Conservation (phyloP, 2,113 vertebrate genomes). For the Pseudorhombus dupliciocellatus region DNA sequence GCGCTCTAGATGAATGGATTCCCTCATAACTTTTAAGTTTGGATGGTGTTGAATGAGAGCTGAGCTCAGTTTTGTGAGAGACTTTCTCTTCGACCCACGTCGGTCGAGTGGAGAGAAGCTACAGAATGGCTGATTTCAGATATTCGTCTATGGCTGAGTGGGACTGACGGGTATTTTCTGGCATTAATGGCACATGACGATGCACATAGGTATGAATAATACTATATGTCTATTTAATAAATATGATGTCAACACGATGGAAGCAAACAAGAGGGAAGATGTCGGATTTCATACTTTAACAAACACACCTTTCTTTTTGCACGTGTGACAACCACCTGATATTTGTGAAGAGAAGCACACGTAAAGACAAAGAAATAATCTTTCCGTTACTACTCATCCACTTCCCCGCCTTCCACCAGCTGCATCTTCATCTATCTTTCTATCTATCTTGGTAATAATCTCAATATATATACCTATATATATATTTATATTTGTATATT, state of each 20-base stretch:
- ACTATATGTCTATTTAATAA: constrained; percentile 44
- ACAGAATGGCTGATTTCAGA: constrained; percentile 56
- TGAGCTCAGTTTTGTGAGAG: constrained; percentile 32
- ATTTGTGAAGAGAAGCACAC: constrained; percentile 32
- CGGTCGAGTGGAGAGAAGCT: constrained; percentile 38
- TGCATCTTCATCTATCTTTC: constrained; percentile 65
- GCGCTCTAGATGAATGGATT: constrained; percentile 28
- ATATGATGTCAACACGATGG: constrained; percentile 42
- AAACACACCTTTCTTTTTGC: constrained; percentile 31
- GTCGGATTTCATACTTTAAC: constrained; percentile 58
- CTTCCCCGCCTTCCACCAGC: constrained; percentile 28
- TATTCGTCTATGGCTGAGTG: constrained; percentile 19
- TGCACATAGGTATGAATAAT: constrained; percentile 51
- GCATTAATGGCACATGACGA: constrained; percentile 54
- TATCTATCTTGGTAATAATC: constrained; percentile 72
- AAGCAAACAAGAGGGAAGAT: constrained; percentile 65
- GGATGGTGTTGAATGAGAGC: constrained; percentile 45
- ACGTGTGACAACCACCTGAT: constrained; percentile 37
- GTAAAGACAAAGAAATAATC: constrained; percentile 33
- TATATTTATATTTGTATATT: constrained; percentile 55
- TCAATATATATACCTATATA: constrained; percentile 71
- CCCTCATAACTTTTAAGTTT: constrained; percentile 38
- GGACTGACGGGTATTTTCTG: constrained; percentile 30
- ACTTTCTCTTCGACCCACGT: constrained; percentile 8
- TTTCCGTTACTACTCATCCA: constrained; percentile 21